These are phyloP conservation scores for Crotalus tigris DNA, from an alignment of 2,113 vertebrate species.

Conservation along the genomic window DNA sequence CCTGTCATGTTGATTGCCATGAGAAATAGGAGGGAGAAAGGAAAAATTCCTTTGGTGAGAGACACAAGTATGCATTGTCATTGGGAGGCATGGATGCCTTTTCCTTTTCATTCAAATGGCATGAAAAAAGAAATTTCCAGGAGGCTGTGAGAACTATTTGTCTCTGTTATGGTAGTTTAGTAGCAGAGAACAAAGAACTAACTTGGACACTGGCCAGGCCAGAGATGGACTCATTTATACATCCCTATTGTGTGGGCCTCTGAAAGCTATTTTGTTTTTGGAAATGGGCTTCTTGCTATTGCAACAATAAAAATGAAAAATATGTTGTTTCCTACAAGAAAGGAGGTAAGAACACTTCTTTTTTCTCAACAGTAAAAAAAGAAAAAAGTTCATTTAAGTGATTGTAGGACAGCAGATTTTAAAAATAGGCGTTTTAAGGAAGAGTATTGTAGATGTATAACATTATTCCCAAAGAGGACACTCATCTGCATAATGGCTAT, in stretches of 20 bases:
- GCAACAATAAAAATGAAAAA: slow-evolving; percentile 47
- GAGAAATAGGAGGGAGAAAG: slow-evolving; percentile 18
- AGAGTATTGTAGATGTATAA: not conserved
- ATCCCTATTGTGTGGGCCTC: slow-evolving; percentile 43
- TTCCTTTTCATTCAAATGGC: not conserved
- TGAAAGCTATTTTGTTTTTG: slow-evolving; percentile 53
- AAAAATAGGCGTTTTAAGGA: not conserved
- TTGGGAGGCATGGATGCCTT: not conserved
- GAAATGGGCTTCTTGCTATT: slow-evolving; percentile 46
- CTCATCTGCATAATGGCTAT: not conserved
- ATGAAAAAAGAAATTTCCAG: slow-evolving; percentile 38
- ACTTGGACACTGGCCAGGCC: slow-evolving; percentile 43
- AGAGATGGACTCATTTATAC: slow-evolving; percentile 57
- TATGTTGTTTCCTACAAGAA: slow-evolving; percentile 28
- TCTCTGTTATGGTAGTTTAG: slow-evolving; percentile 48
- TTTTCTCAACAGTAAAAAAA: slow-evolving; percentile 22
- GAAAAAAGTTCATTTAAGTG: slow-evolving; percentile 4
- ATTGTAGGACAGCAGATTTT: not conserved
- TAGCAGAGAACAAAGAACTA: slow-evolving; percentile 51
- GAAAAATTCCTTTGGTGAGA: not conserved
- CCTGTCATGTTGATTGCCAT: not conserved
- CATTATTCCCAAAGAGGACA: not conserved
- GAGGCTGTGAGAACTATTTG: slow-evolving; percentile 36
- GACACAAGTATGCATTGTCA: slow-evolving; percentile 9
- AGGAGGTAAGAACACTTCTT: slow-evolving; percentile 26